Conservation (phyloP, 2,113 vertebrate species). For the Nestor notabilis region DNA sequence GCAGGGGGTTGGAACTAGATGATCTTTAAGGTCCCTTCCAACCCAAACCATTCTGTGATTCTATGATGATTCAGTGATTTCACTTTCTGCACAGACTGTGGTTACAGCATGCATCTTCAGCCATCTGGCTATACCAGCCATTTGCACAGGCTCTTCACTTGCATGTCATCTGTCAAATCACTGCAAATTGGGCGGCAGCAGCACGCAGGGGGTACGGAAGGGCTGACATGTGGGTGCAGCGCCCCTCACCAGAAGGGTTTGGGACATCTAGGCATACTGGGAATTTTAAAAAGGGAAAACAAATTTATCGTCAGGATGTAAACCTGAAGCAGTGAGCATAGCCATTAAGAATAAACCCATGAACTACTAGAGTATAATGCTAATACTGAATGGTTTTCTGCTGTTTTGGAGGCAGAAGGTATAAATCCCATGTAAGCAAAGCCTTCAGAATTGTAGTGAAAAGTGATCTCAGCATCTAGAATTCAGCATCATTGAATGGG, state of each 20-base stretch:
- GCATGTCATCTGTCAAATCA: fast-evolving
- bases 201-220: not conserved
- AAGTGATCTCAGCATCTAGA: not conserved
- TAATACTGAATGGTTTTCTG: not conserved
- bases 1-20: not conserved
- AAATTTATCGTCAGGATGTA: not conserved
- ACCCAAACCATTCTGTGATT: not conserved
- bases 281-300: not conserved
- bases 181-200: fast-evolving
- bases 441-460: not conserved
- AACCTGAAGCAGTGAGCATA: not conserved
- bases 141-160: not conserved
- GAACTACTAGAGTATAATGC: not conserved
- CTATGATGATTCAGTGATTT: not conserved
- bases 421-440: not conserved
- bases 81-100: not conserved
- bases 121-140: not conserved
- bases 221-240: not conserved
- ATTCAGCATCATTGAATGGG: not conserved
- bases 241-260: not conserved
- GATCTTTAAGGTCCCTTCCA: not conserved
- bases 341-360: not conserved
- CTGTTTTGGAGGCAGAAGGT: not conserved
- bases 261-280: no score
- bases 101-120: not conserved